Conservation (phyloP, 2,797 vertebrate genomes). For the Todus mexicanus region DNA sequence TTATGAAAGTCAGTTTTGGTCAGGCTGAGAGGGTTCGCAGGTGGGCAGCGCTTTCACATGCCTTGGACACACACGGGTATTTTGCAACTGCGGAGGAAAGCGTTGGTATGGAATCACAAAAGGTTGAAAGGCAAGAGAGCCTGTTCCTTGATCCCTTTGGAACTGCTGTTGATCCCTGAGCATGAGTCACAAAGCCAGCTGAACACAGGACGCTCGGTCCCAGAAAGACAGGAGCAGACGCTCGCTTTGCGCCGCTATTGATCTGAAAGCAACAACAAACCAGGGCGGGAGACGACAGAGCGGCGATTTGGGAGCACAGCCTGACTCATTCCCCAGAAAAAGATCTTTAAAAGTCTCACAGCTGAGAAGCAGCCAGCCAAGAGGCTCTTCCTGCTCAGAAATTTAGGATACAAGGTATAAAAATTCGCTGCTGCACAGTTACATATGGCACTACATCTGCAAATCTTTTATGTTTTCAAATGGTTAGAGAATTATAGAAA, state of each 20-base stretch:
- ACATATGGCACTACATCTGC: constrained; percentile 31
- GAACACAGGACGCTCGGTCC: not conserved
- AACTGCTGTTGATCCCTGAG: not conserved
- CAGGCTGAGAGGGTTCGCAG: not conserved
- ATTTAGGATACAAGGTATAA: not conserved
- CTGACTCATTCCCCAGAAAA: not conserved
- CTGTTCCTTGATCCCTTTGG: not conserved
- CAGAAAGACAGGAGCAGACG: not conserved
- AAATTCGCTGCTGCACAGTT: not conserved
- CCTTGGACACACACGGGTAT: not conserved
- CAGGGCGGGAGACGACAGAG: not conserved
- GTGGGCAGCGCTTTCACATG: not conserved
- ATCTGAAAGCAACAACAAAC: not conserved
- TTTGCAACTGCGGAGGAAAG: not conserved
- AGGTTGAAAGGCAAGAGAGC: not conserved
- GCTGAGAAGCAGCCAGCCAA: constrained; percentile 40
- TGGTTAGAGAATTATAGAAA: not conserved
- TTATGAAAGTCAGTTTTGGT: not conserved
- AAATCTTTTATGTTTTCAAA: constrained; percentile 44
- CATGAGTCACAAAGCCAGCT: not conserved
- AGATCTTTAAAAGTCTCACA: not conserved
- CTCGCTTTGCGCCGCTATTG: not conserved
- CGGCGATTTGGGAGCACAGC: not conserved
- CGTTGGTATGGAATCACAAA: not conserved
- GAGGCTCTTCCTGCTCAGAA: constrained; percentile 1